A percentile compares a stretch with the other conserved stretches of the same genome.
Conservation (phyloP, 2,113 vertebrate genomes). For the Spizaetus ornatus region DNA sequence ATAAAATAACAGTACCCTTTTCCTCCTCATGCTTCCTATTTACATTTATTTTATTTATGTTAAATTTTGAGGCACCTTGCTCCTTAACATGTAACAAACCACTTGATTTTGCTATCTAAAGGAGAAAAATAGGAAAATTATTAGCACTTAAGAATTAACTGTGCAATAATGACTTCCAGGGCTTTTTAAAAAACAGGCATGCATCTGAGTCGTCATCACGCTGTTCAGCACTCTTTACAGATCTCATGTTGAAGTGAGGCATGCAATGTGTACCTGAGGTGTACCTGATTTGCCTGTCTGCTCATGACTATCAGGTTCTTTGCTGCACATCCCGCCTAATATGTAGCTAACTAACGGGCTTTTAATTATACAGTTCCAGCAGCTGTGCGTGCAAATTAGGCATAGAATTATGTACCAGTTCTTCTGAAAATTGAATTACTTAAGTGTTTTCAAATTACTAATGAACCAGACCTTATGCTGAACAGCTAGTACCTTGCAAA, state of each 20-base stretch:
- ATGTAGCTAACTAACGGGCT: neutral
- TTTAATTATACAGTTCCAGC: neutral
- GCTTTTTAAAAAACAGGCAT: constrained; percentile 16
- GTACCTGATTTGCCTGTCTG: neutral
- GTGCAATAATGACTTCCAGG: neutral
- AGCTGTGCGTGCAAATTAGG: constrained; percentile 38
- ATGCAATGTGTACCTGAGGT: neutral
- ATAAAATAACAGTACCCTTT: constrained; percentile 12
- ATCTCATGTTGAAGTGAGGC: neutral
- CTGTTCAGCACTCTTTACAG: neutral
- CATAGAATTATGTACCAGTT: constrained; percentile 12
- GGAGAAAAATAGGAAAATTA: constrained; percentile 46
- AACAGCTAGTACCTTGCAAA: neutral
- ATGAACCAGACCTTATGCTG: neutral
- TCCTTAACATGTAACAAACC: constrained; percentile 38
- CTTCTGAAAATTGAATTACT: neutral
- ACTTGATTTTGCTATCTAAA: constrained; percentile 29
- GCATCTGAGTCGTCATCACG: neutral
- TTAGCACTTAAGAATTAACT: constrained; percentile 14
- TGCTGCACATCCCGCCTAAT: neutral
- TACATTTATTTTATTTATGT: neutral
- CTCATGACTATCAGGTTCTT: neutral
- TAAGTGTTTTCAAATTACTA: neutral
- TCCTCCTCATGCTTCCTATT: constrained; percentile 7
- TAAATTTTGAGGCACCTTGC: constrained; percentile 17